These are phyloP conservation scores for Greenwoodochromis staneri DNA, from an alignment of 2,113 vertebrate genomes.

Conservation along the genomic window DNA sequence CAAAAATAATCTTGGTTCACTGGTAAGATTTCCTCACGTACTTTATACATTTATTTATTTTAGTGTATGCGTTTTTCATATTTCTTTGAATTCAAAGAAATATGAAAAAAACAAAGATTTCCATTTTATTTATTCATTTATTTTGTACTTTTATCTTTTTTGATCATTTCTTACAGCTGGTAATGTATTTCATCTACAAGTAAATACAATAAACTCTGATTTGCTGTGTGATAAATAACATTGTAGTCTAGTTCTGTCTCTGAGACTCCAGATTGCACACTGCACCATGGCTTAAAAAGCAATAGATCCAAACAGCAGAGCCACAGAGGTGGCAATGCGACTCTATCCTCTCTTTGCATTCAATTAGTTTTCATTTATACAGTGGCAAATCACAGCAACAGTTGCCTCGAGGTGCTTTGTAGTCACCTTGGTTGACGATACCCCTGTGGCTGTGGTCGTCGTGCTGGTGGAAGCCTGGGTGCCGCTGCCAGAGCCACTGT, in stretches of 20 bases:
- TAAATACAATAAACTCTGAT: background rate
- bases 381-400: background rate
- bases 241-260: background rate
- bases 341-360: background rate
- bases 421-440: background rate
- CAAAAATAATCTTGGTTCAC: background rate
- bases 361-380: rapidly evolving
- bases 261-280: rapidly evolving
- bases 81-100: background rate
- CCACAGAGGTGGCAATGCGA: background rate
- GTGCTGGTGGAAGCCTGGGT: background rate
- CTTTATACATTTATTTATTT: background rate
- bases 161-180: background rate
- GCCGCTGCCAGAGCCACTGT: rapidly evolving
- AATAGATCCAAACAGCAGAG: background rate
- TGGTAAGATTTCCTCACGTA: rapidly evolving
- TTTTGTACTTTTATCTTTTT: background rate
- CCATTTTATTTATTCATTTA: background rate
- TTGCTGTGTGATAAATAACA: background rate
- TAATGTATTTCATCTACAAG: background rate
- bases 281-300: background rate
- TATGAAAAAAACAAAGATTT: background rate
- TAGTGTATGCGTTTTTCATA: background rate
- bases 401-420: background rate
- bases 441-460: rapidly evolving